Percentiles rank a stretch among this genome's conserved stretches.
phyloP scores from a whole-genome alignment of 2,797 vertebrate genomes.

The Limosa lapponica region DNA sequence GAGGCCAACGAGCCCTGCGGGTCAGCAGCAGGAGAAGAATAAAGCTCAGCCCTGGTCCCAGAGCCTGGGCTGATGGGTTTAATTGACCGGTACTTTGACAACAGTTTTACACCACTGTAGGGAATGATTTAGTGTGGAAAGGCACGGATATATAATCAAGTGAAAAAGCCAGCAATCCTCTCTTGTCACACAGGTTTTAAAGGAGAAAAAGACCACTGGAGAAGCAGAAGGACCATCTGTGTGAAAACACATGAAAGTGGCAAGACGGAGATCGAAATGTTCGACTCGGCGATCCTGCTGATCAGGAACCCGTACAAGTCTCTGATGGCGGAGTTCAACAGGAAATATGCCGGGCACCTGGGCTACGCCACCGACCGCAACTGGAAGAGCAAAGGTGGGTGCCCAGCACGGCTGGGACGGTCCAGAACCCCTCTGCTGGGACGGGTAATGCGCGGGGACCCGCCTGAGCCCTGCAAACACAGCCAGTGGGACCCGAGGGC shows the following conservation, averaged over 20 bases:
- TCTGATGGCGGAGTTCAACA: slow-evolving; percentile 94
- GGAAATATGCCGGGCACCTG: slow-evolving; percentile 95
- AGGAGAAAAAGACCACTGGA: slow-evolving; percentile 98
- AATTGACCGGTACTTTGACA: not conserved
- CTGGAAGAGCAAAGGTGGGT: slow-evolving; percentile 92
- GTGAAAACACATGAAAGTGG: slow-evolving; percentile 98
- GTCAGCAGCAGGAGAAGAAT: not conserved
- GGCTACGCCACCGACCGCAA: slow-evolving; percentile 91
- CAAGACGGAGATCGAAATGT: slow-evolving; percentile 93
- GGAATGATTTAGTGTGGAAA: not conserved
- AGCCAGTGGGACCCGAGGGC: not conserved
- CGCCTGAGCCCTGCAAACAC: rapidly evolving
- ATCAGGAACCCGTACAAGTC: slow-evolving; percentile 95
- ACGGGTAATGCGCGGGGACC: rapidly evolving
- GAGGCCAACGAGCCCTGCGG: not conserved
- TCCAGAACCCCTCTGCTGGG: not conserved
- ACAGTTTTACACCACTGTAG: not conserved
- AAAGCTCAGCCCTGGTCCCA: not conserved
- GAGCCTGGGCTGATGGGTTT: not conserved
- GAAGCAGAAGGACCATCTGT: slow-evolving; percentile 93
- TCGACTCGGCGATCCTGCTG: slow-evolving; percentile 91
- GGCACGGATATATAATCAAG: not conserved
- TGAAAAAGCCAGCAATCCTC: not conserved
- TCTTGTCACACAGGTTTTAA: slow-evolving; percentile 87
- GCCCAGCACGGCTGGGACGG: no score